Conservation (phyloP, 2,113 vertebrate genomes). For the Grammomys dolichurus region DNA sequence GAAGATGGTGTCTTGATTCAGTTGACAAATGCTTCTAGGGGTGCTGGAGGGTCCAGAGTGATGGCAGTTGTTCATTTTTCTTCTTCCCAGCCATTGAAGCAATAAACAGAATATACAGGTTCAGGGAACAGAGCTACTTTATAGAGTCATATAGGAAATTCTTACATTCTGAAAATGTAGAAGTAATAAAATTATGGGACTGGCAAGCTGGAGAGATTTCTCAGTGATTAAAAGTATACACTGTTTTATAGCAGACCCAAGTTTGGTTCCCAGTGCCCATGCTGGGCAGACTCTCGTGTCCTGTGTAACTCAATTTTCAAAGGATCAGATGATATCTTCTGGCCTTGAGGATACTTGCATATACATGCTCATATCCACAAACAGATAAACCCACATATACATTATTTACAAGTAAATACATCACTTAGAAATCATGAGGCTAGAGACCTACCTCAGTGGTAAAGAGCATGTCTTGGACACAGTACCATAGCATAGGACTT, state of each 20-base stretch:
- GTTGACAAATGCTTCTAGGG: conserved; percentile 11
- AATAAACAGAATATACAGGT: neutral
- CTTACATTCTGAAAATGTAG: neutral
- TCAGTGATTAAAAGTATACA: too few relatives aligned
- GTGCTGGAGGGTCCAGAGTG: neutral
- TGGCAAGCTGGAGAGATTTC: neutral
- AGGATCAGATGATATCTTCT: neutral
- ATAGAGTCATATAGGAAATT: neutral
- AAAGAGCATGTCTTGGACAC: neutral
- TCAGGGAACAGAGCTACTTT: neutral
- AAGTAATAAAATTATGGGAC: neutral
- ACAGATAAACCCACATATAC: neutral
- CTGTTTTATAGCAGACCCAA: neutral
- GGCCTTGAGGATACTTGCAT: neutral
- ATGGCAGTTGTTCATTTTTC: neutral
- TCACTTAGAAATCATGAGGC: neutral
- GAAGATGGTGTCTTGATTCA: neutral
- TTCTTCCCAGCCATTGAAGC: neutral
- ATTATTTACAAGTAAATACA: neutral
- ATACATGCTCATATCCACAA: neutral
- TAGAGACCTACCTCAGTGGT: neutral
- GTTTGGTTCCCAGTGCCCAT: neutral
- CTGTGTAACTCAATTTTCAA: neutral
- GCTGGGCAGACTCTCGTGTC: neutral
- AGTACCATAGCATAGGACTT: neutral